Conservation (phyloP, 2,888 invertebrate genomes). For the Limnephilus marmoratus region DNA sequence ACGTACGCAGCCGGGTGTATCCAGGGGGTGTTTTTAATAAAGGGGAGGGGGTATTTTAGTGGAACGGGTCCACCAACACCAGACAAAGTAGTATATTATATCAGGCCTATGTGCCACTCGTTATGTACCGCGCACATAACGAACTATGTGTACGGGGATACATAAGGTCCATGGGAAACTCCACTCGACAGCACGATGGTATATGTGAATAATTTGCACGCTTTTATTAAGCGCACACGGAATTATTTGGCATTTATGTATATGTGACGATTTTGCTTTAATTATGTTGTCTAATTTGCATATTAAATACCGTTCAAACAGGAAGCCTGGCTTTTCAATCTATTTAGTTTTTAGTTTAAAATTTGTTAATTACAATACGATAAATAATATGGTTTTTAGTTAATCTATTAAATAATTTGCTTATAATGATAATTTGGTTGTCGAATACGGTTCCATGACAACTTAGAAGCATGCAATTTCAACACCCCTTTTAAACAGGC, state of each 20-base stretch:
- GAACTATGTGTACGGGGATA: neutral
- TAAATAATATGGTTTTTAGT: neutral
- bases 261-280: neutral
- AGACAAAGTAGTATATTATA: conserved; percentile 15
- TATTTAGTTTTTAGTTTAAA: neutral
- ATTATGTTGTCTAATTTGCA: neutral
- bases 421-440: neutral
- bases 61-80: conserved; percentile 28
- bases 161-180: neutral
- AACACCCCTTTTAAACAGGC: no score
- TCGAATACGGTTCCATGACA: neutral
- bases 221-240: neutral
- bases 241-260: neutral
- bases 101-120: neutral
- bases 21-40: conserved; percentile 28
- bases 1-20: neutral
- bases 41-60: conserved; percentile 26
- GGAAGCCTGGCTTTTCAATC: neutral
- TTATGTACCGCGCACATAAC: conserved; percentile 3
- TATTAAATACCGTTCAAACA: neutral
- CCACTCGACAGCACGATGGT: neutral
- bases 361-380: neutral
- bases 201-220: neutral
- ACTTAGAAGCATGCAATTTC: no score
- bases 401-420: neutral